Conservation (phyloP, 2,888 invertebrate species). For the Harpalus rufipes region DNA sequence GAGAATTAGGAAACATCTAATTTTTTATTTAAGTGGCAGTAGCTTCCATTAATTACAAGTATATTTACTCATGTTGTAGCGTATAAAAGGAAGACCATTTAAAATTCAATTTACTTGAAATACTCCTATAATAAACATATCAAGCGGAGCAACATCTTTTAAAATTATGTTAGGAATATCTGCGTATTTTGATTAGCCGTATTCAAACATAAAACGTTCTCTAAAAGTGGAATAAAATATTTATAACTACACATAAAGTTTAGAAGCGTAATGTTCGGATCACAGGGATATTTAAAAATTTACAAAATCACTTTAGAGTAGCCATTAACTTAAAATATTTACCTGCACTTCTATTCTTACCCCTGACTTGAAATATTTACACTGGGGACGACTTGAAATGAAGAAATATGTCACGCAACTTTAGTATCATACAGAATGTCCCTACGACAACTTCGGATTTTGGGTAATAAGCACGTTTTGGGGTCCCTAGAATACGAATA, state of each 20-base stretch:
- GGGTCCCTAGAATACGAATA: too few species aligned
- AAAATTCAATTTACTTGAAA: neutral
- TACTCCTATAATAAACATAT: neutral
- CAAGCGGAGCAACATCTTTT: neutral
- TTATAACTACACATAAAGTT: neutral
- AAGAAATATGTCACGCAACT: neutral
- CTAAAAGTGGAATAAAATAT: neutral
- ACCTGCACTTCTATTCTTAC: neutral
- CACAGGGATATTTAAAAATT: neutral
- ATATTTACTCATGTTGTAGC: neutral
- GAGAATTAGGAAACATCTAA: too few species aligned
- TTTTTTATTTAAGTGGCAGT: too few species aligned
- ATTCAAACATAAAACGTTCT: neutral
- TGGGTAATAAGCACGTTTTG: too few species aligned
- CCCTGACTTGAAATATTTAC: neutral
- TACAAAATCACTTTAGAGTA: conserved; percentile 3
- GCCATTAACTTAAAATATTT: neutral
- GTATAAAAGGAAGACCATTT: neutral
- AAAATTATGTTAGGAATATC: neutral
- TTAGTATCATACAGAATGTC: too few species aligned
- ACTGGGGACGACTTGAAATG: neutral
- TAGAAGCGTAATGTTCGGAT: neutral
- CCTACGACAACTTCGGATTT: too few species aligned
- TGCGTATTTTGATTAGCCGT: neutral
- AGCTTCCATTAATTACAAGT: too few species aligned